Percentiles rank a stretch among this genome's conserved stretches.
Evolutionary conservation across 2,797 vertebrate species (phyloP).

Genomic region (Chelon labrosus): DNA sequence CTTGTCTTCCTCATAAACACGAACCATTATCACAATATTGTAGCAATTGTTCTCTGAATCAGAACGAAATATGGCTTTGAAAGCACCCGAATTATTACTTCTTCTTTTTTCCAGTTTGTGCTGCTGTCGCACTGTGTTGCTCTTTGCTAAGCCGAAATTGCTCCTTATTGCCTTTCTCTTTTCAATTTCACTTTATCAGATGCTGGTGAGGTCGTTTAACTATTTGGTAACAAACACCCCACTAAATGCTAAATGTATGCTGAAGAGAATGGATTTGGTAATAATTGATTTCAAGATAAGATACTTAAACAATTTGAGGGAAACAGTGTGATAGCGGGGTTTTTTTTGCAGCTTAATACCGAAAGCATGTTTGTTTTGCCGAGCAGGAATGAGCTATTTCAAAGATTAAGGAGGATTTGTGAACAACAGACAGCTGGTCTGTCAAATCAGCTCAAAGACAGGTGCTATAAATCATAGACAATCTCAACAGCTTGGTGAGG

Average conservation of each 20-base stretch:
- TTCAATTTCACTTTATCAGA: too few species aligned
- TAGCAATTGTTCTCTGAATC: too few species aligned
- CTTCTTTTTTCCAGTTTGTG: too few species aligned
- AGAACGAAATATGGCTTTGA: too few species aligned
- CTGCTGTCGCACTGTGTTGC: too few species aligned
- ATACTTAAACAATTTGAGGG: constrained; percentile 17
- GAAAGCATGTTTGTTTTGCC: constrained; percentile 25
- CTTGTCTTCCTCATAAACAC: too few species aligned
- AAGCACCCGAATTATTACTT: too few species aligned
- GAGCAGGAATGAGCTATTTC: constrained; percentile 29
- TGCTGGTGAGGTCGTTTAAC: too few species aligned
- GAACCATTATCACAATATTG: too few species aligned
- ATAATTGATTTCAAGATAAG: constrained; percentile 14
- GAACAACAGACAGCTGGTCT: constrained; percentile 62
- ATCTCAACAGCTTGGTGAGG: constrained; percentile 35
- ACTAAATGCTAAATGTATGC: not conserved
- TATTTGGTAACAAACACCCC: not conserved
- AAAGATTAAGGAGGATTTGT: constrained; percentile 60
- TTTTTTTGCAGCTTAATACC: constrained; percentile 13
- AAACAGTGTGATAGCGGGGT: not conserved
- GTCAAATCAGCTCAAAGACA: constrained; percentile 54
- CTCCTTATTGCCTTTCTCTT: too few species aligned
- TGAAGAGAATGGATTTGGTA: not conserved
- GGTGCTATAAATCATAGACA: constrained; percentile 56
- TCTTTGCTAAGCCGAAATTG: too few species aligned